phyloP scores from a whole-genome alignment of 2,113 vertebrate species.

The Zapornia atra region DNA sequence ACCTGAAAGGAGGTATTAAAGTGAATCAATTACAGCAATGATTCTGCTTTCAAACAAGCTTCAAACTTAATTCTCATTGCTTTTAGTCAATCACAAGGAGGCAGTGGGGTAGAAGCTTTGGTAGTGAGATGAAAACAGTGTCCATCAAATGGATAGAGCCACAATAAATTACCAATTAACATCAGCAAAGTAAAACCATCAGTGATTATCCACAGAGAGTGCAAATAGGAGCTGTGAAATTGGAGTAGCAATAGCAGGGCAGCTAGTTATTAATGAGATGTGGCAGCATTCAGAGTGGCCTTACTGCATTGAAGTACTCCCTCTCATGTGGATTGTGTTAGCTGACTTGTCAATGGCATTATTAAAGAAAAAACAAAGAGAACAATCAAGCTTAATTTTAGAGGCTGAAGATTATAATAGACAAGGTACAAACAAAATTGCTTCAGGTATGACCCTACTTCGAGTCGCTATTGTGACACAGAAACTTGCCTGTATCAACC shows the following conservation, averaged over 20 bases:
- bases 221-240: slow-evolving; percentile 21
- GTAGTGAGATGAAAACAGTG: background rate
- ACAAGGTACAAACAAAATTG: background rate
- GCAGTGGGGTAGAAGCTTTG: background rate
- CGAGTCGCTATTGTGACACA: background rate
- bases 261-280: slow-evolving; percentile 17
- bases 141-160: background rate
- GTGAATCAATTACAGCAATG: background rate
- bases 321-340: background rate
- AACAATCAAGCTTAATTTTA: background rate
- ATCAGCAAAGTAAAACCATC: background rate
- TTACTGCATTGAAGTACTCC: background rate
- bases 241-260: background rate
- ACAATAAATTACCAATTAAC: slow-evolving; percentile 8
- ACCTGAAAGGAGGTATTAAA: background rate
- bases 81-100: background rate
- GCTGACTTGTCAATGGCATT: background rate
- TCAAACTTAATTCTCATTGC: background rate
- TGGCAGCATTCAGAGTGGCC: slow-evolving; percentile 5
- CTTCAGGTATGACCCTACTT: background rate
- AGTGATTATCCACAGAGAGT: background rate
- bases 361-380: background rate
- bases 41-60: background rate
- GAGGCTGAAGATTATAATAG: background rate
- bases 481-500: background rate